Percentiles rank a stretch among this genome's conserved stretches.
These are phyloP conservation scores for rabbit (Oryctolagus cuniculus) DNA, from an alignment of 2,113 vertebrate species.

Conservation along the genomic window mOryCun1.1 NC_091438.1:82632501-82633000, in stretches of 20 bases:
- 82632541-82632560: neutral
- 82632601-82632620: neutral
- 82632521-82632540: neutral
- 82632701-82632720: neutral
- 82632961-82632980: neutral
- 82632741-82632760: neutral
- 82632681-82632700: neutral
- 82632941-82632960: neutral
- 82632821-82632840: conserved; percentile 49
- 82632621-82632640: conserved; percentile 10
- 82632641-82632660: neutral
- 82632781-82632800: conserved; percentile 31
- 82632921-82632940: conserved; percentile 34
- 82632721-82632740: conserved; percentile 3
- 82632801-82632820: neutral
- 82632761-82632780: neutral
- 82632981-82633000: conserved; percentile 40
- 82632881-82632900: neutral
- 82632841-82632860: neutral
- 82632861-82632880: neutral
- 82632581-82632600: neutral
- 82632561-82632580: neutral
- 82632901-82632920: neutral
- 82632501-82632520: neutral
- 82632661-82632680: neutral